Evolutionary conservation across 2,888 invertebrate species (phyloP), one percentile per base, ranked within the genome.

Genomic region (Netelia virgata): DNA sequence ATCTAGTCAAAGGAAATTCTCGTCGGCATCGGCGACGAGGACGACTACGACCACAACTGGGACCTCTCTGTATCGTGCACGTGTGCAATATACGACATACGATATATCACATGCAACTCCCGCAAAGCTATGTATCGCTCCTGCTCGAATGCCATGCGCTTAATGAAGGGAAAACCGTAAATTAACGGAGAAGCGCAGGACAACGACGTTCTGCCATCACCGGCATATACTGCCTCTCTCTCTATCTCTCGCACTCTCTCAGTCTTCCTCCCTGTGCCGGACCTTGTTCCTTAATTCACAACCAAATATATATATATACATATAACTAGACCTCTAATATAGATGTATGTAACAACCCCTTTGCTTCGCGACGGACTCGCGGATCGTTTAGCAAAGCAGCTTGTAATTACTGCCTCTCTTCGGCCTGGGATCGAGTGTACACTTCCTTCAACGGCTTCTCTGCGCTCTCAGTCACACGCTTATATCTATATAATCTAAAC

Each of bases 301-400:
- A n/a, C 50, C 11, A 36, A 43, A 79, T 70, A 82, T 50, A 53
- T 1, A 61, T 61, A 18, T 55, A 57, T 16, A 57, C 9, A 57
- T 16, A 57, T 57, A 18, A 5, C 16, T 18, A 57, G 18, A 9
- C 18, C 28, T 28, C 28, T 28, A 28, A 28, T 50, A 61, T 9
- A 43, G 1, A 20, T n/a, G 41, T 16, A 63, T 74, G 14, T 36
- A 16, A 41, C 11, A 61, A 8, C n/a, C 23, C 69, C 69, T 73
- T 78, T 64, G 36, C 28, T 77, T 36, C 63, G 47, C 47, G 59
- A 70, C 23, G 61, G 68, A 63, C 84, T 77, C 73, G 76, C 77
- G 63, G 82, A 69, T 75, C 78, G 78, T 82, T 84, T 78, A 79
- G 61, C 78, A 82, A 84, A 84, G 82, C 78, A 82, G 78, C 75